Evolutionary conservation across 2,797 vertebrate genomes (phyloP), one percentile per base, ranked within the genome.

Genomic region (Pitangus sulphuratus): DNA sequence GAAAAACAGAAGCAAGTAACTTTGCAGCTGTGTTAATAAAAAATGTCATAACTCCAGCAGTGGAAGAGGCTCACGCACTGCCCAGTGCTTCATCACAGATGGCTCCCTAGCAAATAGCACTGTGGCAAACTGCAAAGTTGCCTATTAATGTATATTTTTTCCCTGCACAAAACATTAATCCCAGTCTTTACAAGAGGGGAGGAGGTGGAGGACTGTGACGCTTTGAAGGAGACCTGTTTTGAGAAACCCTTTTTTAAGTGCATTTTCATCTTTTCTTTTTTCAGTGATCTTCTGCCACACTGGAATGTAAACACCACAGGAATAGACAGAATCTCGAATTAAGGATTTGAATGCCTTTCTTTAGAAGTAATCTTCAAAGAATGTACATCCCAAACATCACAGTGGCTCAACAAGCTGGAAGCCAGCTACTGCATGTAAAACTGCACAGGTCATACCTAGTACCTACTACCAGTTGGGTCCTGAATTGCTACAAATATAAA

Each of bases 291-390:
- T 97, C 96, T 97, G 97, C 97, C 97, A 97, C 97, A 77, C 90
- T 93, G 96, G 97, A 98, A 97, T 98, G 97, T 98, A 98, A 98
- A 98, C 98, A 97, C 96, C 97, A 85, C 97, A 97, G 97, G 98
- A 98, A 98, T 95, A 98, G 98, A 97, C 98, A 95, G 98, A 98
- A 98, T 98, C 93, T 97, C 80, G 80, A 98, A 98, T 98, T 98
- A 97, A 98, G 97, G 97, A 98, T 98, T 97, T 97, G 97, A 97
- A 97, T 95, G 97, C 96, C 96, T 97, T 93, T 96, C 98, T 97
- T 98, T 93, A 98, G 98, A 98, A 98, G 97, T 98, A 98, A 98
- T 98, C 97, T 98, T 98, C 98, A 98, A 98, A 98, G 98, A 98
- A 98, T 80, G 97, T 92, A 93, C 95, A 96, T 95, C 98, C 96